Conservation (phyloP, 2,113 vertebrate genomes). For the Leucopsar rothschildi region DNA sequence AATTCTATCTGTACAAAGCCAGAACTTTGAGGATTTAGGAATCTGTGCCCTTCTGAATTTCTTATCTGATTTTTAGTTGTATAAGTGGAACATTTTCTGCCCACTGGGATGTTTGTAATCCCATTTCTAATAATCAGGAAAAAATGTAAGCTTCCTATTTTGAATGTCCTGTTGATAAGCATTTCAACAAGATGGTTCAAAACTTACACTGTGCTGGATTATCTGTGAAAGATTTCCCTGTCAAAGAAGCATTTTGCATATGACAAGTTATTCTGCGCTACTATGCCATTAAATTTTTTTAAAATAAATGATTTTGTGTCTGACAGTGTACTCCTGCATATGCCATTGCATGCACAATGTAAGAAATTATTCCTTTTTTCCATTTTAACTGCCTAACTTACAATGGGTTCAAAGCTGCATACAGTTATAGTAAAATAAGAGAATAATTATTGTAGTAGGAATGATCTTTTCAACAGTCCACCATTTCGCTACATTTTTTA, state of each 20-base stretch:
- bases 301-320: background rate
- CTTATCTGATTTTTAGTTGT: slow-evolving; percentile 25
- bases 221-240: background rate
- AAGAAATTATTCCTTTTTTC: background rate
- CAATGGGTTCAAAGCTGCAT: background rate
- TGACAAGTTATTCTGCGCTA: background rate
- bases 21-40: background rate
- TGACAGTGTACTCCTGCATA: background rate
- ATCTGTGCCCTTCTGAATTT: background rate
- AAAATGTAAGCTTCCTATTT: background rate
- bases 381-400: background rate
- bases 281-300: background rate
- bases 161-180: background rate
- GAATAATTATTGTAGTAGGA: background rate
- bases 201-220: background rate
- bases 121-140: background rate
- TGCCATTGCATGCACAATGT: background rate
- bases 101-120: slow-evolving; percentile 11
- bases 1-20: background rate
- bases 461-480: background rate
- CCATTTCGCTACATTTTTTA: background rate
- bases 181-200: background rate
- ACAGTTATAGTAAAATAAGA: background rate
- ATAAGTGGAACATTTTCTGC: background rate
- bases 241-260: background rate